Evolutionary conservation across 2,888 invertebrate genomes (phyloP), one percentile per base, ranked within the genome.

Genomic region (Tromatobia lineatoria): DNA sequence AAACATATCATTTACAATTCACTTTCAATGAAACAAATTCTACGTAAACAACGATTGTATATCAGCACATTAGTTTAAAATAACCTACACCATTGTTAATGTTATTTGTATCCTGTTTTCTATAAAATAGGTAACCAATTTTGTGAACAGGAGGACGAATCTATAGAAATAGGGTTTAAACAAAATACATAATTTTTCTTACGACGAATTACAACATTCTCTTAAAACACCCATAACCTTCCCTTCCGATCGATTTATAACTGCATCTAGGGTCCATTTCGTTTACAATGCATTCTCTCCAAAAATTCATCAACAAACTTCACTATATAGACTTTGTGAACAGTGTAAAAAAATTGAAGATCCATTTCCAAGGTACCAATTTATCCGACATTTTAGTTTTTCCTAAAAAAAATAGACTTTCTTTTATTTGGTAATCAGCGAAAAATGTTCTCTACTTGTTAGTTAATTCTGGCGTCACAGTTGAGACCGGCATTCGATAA

Each of bases 401-500:
- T 54, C 23, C 0, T 0, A 1, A 20, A n/a, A n/a, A 47, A 47
- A 50, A 50, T n/a, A 50, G 23, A 23, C 11, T 7, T 61, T n/a
- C 10, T 18, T 15, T 61, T 34, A n/a, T 34, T 61, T 61, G 2
- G 34, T 34, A 61, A 61, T 34, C 15, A 61, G 10, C n/a, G n/a
- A 15, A 18, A 38, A 38, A 18, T 64, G 0, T 11, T 7, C n/a
- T 10, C 10, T 42, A 1, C 34, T 6, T 38, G 61, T 38, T n/a
- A 34, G n/a, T 29, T n/a, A 18, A 64, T 64, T 20, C 38, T 42
- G 61, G 42, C 38, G 38, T 38, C 18, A 38, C n/a, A 64, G n/a
- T 38, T 38, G 34, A 64, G 29, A 34, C 34, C 18, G 38, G 18
- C 10, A 64, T 18, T 64, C 61, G 59, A 34, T 61, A 59, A 61